Conservation (phyloP, 2,113 vertebrate species). For the Ictalurus furcatus region DNA sequence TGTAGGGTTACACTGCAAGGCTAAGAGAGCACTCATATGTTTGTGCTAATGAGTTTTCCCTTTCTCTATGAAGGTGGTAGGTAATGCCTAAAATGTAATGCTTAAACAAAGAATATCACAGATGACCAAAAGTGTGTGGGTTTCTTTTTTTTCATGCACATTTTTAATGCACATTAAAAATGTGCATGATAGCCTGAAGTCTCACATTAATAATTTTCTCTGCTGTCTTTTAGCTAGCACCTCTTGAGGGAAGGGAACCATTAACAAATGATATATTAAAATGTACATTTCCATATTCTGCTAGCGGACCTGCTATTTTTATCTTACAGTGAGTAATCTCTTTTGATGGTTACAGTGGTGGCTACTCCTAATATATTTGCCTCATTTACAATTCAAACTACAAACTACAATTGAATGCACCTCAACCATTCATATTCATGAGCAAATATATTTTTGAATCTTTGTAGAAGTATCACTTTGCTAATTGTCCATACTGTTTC, state of each 20-base stretch:
- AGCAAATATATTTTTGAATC: neutral
- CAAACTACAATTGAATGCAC: neutral
- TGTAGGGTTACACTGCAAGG: neutral
- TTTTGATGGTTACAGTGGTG: neutral
- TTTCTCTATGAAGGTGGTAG: neutral
- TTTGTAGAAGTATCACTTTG: neutral
- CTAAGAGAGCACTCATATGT: neutral
- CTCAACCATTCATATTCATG: neutral
- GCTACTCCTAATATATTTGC: neutral
- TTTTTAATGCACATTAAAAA: too few species aligned
- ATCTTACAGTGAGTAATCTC: neutral
- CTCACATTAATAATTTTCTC: neutral
- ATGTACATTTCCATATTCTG: neutral
- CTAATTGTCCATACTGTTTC: neutral
- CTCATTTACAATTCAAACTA: neutral
- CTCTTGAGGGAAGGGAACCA: neutral
- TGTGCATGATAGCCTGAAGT: neutral
- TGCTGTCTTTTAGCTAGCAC: neutral
- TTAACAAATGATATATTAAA: neutral
- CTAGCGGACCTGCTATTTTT: constrained; percentile 3
- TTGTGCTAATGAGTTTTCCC: neutral
- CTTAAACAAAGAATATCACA: neutral
- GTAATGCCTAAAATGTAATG: neutral
- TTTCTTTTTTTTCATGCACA: neutral
- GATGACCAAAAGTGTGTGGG: neutral